Base-by-base conservation (phyloP, 1,140 invertebrate genomes). In the Drosophila sucinea region DNA sequence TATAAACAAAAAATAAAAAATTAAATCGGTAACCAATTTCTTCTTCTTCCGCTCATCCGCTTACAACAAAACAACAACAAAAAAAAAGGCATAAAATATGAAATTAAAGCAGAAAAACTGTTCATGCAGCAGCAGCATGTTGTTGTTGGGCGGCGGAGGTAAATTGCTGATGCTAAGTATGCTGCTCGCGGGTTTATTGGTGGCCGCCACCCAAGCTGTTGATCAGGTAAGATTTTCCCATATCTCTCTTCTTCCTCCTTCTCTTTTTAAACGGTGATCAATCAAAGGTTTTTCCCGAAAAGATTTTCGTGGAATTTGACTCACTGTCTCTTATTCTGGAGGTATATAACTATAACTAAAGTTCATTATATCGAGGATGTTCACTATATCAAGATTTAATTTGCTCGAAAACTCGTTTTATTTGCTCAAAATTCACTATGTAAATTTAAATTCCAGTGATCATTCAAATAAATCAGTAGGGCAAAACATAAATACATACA, bases 21-120 rank as follows among this genome's bases (percentile, higher is more conserved):
- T 17, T 25, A 2, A n/a, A 1, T 17, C 30, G 17, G 17, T n/a
- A 29, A 47, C 5, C 7, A 41, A n/a, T 41, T 41, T 17, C 40
- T 41, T 41, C 40, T n/a, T 30, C 25, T 55, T 57, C 58, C 11
- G 30, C 41, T 62, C 40, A 61, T 38, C 55, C 61, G 61, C 30
- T 29, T 30, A 62, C 65, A 72, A 38, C 47, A 47, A 17, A 17
- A 38, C 58, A 55, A 70, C 54, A 58, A 57, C 70, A 58, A 33
- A n/a, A 60, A 47, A 30, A 66, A n/a, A 44, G 56, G 27, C 27
- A 78, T 40, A 47, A 41, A 57, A 85, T 73, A 86, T 86, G 82
- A 86, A 79, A 66, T 81, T 80, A 73, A 86, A 87, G 79, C 82
- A 82, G 72, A 86, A 87, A 86, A 60, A 63, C 51, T 35, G 33